A percentile compares a stretch with the other conserved stretches of the same genome.
These are phyloP conservation scores for Xiphophorus birchmanni DNA, from an alignment of 2,797 vertebrate genomes.

Conservation along the genomic window DNA sequence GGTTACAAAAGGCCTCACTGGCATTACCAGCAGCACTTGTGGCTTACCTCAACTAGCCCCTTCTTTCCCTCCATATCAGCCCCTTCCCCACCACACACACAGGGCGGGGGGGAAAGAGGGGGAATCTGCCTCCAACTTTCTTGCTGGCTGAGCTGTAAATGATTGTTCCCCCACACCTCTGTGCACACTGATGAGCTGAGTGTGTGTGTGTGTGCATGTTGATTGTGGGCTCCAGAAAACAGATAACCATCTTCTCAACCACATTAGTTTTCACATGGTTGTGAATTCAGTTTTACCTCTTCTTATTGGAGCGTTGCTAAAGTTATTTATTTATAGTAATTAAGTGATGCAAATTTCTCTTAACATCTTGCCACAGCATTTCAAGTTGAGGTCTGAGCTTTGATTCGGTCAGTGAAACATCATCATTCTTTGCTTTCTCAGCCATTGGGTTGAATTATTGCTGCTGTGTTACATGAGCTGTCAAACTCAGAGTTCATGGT, in stretches of 20 bases:
- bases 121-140: slow-evolving; percentile 71
- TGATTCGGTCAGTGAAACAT: neutral
- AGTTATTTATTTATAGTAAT: neutral
- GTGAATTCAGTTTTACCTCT: neutral
- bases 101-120: slow-evolving; percentile 23
- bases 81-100: slow-evolving; percentile 59
- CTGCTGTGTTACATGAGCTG: neutral
- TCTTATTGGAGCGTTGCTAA: neutral
- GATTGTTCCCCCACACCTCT: slow-evolving; percentile 62
- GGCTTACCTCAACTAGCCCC: slow-evolving; percentile 73
- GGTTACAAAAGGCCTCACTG: slow-evolving; percentile 66
- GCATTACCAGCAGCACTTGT: slow-evolving; percentile 70
- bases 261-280: neutral
- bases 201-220: slow-evolving; percentile 7
- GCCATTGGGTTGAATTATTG: neutral
- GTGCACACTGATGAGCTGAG: slow-evolving; percentile 71
- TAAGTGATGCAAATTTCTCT: neutral
- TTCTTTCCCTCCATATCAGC: slow-evolving; percentile 17
- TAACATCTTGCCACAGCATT: neutral
- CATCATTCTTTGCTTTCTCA: neutral
- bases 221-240: neutral
- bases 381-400: neutral
- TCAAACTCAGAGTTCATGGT: slow-evolving; percentile 1
- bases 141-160: slow-evolving; percentile 69
- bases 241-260: neutral